Conservation (phyloP, 1,140 invertebrate genomes). For the Nylanderia fulva region DNA sequence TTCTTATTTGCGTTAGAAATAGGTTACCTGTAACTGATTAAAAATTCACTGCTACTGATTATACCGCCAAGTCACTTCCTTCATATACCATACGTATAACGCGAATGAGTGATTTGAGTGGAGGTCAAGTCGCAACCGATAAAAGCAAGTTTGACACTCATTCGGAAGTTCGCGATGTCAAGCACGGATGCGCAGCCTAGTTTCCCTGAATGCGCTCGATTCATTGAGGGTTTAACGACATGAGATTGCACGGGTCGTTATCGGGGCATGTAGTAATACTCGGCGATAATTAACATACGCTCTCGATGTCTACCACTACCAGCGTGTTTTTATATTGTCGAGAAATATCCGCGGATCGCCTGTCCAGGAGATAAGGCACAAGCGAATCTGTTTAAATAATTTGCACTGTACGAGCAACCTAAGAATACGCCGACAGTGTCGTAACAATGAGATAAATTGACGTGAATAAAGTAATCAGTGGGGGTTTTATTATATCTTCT, state of each 20-base stretch:
- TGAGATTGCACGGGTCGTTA: constrained; percentile 44
- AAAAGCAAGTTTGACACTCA: constrained; percentile 37
- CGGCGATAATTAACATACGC: constrained; percentile 58
- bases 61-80: constrained; percentile 20
- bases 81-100: not conserved
- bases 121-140: constrained; percentile 45
- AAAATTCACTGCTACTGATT: constrained; percentile 10
- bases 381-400: constrained; percentile 46
- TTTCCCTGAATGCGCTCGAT: constrained; percentile 65
- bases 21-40: not conserved
- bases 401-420: constrained; percentile 25
- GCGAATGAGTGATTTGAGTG: not conserved
- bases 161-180: constrained; percentile 50
- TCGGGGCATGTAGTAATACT: constrained; percentile 31
- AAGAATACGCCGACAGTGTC: constrained; percentile 34
- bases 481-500: not conserved
- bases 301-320: constrained; percentile 15
- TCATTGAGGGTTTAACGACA: constrained; percentile 63
- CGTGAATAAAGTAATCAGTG: not conserved
- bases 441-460: constrained; percentile 54
- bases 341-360: not conserved
- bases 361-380: constrained; percentile 46
- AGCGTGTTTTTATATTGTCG: constrained; percentile 40
- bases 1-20: not conserved
- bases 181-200: constrained; percentile 44